phyloP scores from a whole-genome alignment of 2,113 vertebrate genomes.

The Lanius ludovicianus region DNA sequence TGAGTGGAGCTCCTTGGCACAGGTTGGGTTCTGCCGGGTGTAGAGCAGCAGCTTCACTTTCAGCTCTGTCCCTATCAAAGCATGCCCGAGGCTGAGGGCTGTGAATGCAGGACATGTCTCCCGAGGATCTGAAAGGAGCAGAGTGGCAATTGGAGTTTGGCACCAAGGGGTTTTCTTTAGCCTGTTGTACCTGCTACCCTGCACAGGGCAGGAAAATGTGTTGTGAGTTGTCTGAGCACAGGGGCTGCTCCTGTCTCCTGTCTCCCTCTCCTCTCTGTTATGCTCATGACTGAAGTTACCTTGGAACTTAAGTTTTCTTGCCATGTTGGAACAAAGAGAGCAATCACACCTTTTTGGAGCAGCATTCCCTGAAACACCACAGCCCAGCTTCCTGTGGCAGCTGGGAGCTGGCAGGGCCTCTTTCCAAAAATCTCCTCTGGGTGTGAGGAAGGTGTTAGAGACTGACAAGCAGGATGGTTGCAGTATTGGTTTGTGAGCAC shows the following conservation, averaged over 20 bases:
- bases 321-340: not conserved
- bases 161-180: not conserved
- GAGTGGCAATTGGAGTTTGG: not conserved
- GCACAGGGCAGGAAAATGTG: not conserved
- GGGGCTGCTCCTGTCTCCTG: not conserved
- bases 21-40: slow-evolving; percentile 77
- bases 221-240: not conserved
- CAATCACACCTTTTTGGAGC: not conserved
- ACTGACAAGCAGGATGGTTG: fast-evolving
- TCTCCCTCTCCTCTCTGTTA: not conserved
- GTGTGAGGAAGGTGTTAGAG: not conserved
- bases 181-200: not conserved
- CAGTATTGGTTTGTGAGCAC: not conserved
- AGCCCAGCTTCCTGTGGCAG: not conserved
- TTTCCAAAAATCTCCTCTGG: not conserved
- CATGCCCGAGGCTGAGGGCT: slow-evolving; percentile 77
- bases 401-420: not conserved
- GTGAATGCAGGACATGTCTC: slow-evolving; percentile 84
- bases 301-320: not conserved
- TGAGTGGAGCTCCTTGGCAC: slow-evolving; percentile 75
- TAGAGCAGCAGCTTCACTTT: slow-evolving; percentile 87
- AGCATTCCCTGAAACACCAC: not conserved
- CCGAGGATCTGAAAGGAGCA: slow-evolving; percentile 69
- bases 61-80: slow-evolving; percentile 84
- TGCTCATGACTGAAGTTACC: not conserved